A percentile compares a stretch with the other conserved stretches of the same genome.
phyloP scores from a whole-genome alignment of 2,113 vertebrate genomes.

The Tympanuchus pallidicinctus region DNA sequence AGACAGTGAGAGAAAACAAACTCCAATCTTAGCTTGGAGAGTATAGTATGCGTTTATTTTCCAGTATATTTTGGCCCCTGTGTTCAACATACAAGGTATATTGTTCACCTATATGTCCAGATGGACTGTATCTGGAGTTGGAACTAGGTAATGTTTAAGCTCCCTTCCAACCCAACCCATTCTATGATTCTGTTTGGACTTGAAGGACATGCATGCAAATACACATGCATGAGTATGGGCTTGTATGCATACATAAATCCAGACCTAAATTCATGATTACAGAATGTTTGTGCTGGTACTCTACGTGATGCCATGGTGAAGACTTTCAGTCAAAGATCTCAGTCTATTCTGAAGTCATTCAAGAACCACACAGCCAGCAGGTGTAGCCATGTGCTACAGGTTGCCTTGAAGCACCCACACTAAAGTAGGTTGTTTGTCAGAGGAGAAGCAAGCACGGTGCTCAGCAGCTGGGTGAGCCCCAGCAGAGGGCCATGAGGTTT shows the following conservation, averaged over 20 bases:
- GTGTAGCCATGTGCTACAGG: neutral
- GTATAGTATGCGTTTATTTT: neutral
- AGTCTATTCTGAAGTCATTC: neutral
- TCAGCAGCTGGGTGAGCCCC: neutral
- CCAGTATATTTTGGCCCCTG: neutral
- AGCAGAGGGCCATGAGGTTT: neutral
- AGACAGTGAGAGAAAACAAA: constrained; percentile 5
- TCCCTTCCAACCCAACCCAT: neutral
- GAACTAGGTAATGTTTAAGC: neutral
- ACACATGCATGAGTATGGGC: fast-evolving
- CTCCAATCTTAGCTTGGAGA: neutral
- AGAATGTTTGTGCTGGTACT: neutral
- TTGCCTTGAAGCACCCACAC: neutral
- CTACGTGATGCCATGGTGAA: neutral
- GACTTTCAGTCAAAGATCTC: neutral
- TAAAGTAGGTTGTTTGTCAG: neutral
- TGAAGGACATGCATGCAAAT: neutral
- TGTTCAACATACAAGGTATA: neutral
- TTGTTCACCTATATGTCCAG: neutral
- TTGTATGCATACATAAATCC: neutral
- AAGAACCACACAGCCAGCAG: neutral
- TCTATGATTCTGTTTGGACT: neutral
- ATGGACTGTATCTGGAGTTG: neutral
- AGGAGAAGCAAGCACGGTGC: neutral
- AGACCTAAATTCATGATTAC: neutral